phyloP scores from a whole-genome alignment of 37 sponge, comb jelly and placozoan species.

The Spongilla lacustris region DNA sequence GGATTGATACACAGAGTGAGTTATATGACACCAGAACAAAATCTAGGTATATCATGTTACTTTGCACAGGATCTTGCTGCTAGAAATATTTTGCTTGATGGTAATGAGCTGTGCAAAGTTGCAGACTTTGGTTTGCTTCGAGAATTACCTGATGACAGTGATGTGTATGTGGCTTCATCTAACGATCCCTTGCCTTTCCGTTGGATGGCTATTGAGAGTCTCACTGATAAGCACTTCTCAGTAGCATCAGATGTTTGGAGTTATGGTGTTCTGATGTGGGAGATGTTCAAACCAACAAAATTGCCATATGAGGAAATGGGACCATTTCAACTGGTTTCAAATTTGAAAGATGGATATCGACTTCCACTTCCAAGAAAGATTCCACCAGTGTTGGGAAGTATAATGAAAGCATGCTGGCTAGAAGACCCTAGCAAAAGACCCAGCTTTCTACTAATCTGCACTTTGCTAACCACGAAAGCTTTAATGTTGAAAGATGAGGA shows the following conservation, averaged over 20 bases:
- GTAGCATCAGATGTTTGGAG: slow-evolving; percentile 50
- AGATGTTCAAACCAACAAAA: slow-evolving; percentile 35
- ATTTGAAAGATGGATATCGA: slow-evolving; percentile 7
- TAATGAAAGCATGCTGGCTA: slow-evolving; percentile 61
- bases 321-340: neutral
- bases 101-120: slow-evolving; percentile 62
- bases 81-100: slow-evolving; percentile 73
- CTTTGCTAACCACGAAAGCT: slow-evolving; percentile 33
- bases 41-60: too few species aligned
- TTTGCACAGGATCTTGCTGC: slow-evolving; percentile 19
- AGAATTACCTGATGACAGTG: slow-evolving; percentile 8
- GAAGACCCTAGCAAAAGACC: slow-evolving; percentile 23
- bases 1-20: slow-evolving; percentile 57
- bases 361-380: slow-evolving; percentile 6
- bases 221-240: slow-evolving; percentile 16
- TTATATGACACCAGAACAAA: neutral
- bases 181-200: neutral
- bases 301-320: slow-evolving; percentile 14
- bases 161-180: neutral
- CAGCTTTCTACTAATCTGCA: slow-evolving; percentile 36
- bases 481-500: neutral
- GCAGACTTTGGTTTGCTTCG: slow-evolving; percentile 70
- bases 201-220: slow-evolving; percentile 47
- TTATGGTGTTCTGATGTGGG: slow-evolving; percentile 27
- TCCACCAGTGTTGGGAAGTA: neutral